These are phyloP conservation scores for Lamellibrachia satsuma DNA, from an alignment of 2,888 invertebrate genomes.

Conservation along the genomic window DNA sequence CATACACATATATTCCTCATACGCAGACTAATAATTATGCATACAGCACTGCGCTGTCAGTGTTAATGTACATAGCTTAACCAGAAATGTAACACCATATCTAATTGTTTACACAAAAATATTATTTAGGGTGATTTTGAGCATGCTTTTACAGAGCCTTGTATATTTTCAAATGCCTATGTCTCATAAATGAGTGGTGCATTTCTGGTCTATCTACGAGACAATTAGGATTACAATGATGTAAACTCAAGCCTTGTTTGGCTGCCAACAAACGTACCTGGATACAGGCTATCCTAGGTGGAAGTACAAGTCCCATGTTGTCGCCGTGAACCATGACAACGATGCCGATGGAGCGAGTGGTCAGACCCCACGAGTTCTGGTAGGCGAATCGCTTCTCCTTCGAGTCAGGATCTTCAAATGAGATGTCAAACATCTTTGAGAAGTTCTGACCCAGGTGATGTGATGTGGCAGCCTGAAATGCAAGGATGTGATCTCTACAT, in stretches of 20 bases:
- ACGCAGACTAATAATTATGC: no score
- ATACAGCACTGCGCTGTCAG: no score
- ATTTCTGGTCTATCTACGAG: background rate
- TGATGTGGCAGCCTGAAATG: constrained; percentile 84
- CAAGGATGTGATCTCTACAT: no score
- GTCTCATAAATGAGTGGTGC: no score
- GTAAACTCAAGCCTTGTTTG: background rate
- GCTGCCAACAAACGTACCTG: constrained; percentile 36
- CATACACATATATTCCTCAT: no score
- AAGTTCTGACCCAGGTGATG: constrained; percentile 99
- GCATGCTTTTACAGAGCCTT: no score
- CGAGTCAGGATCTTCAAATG: constrained; percentile 89
- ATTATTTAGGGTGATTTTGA: background rate
- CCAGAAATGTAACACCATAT: background rate
- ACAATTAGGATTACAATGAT: background rate
- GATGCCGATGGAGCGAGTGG: constrained; percentile 92
- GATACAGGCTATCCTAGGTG: constrained; percentile 82
- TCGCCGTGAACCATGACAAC: constrained; percentile 88
- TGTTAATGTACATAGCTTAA: no score
- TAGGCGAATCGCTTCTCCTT: constrained; percentile 79
- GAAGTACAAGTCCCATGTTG: constrained; percentile 93
- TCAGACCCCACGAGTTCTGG: constrained; percentile 99
- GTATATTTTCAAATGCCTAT: no score
- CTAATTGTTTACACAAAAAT: no score
- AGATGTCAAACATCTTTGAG: constrained; percentile 98